These are phyloP conservation scores for Brachypterus glaber DNA, from an alignment of 2,888 invertebrate genomes.

Conservation along the genomic window DNA sequence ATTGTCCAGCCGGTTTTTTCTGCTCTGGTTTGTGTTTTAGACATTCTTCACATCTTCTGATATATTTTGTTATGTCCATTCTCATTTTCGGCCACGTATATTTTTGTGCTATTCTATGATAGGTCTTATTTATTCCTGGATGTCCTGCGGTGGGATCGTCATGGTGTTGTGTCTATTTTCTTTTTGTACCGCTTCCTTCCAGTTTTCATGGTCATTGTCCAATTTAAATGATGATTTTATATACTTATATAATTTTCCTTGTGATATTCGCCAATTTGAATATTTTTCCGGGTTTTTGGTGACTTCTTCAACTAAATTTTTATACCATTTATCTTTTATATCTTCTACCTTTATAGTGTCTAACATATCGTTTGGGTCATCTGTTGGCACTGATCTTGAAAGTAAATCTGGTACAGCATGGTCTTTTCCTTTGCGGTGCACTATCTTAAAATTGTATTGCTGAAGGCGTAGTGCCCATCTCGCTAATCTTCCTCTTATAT, in stretches of 20 bases:
- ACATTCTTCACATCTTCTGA: conserved; percentile 1
- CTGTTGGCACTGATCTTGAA: neutral
- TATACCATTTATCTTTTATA: neutral
- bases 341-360: neutral
- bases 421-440: conserved; percentile 7
- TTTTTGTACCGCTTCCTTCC: conserved; percentile 3
- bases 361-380: neutral
- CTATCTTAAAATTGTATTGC: conserved; percentile 1
- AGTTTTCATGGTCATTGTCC: neutral
- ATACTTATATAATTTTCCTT: neutral
- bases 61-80: conserved; percentile 1
- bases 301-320: neutral
- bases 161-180: neutral
- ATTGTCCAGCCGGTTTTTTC: neutral
- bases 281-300: neutral
- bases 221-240: neutral
- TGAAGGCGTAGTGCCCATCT: conserved; percentile 6
- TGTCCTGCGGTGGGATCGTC: conserved; percentile 2
- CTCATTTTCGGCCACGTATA: conserved; percentile 3
- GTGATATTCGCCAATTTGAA: neutral
- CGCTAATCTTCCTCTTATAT: conserved; percentile 3
- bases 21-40: neutral
- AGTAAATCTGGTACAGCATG: conserved; percentile 4
- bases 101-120: neutral
- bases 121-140: conserved; percentile 1